Percentiles rank a stretch among this genome's conserved stretches.
phyloP scores from a whole-genome alignment of 2,113 vertebrate species.

The Blennius ocellaris region DNA sequence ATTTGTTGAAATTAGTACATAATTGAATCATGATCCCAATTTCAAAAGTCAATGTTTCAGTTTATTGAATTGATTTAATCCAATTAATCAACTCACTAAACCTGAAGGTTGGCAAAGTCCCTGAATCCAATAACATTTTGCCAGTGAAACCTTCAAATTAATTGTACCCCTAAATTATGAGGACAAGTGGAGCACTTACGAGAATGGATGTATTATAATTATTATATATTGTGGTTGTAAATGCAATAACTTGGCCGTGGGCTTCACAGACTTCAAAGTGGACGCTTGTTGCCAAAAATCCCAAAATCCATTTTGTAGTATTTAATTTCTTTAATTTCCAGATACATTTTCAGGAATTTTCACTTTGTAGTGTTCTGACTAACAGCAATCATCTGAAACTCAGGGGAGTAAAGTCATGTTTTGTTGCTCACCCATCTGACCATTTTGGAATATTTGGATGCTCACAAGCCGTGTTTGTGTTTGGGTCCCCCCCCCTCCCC shows the following conservation, averaged over 20 bases:
- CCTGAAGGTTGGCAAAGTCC: slow-evolving; percentile 19
- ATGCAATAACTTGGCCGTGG: background rate
- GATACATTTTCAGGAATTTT: background rate
- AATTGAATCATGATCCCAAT: slow-evolving; percentile 34
- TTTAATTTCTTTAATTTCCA: too few species aligned
- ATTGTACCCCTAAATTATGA: slow-evolving; percentile 11
- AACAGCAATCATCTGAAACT: slow-evolving; percentile 12
- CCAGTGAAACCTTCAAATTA: background rate
- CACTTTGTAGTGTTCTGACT: background rate
- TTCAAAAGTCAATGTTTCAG: slow-evolving; percentile 36
- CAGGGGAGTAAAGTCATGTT: slow-evolving; percentile 8
- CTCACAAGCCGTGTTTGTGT: background rate
- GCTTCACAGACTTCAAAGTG: background rate
- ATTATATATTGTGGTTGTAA: background rate
- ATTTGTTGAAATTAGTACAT: slow-evolving; percentile 1
- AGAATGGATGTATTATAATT: background rate
- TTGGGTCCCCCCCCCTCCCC: background rate
- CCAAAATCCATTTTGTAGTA: background rate
- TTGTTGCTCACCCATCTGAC: slow-evolving; percentile 16
- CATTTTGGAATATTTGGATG: slow-evolving; percentile 37
- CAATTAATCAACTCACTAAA: slow-evolving; percentile 47
- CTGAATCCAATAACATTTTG: slow-evolving; percentile 9
- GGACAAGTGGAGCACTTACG: slow-evolving; percentile 8
- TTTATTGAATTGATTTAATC: slow-evolving; percentile 50
- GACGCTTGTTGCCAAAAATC: background rate